Evolutionary conservation across 2,888 invertebrate species (phyloP), one percentile per base, ranked within the genome.

Genomic region (Prenolepis imparis): DNA sequence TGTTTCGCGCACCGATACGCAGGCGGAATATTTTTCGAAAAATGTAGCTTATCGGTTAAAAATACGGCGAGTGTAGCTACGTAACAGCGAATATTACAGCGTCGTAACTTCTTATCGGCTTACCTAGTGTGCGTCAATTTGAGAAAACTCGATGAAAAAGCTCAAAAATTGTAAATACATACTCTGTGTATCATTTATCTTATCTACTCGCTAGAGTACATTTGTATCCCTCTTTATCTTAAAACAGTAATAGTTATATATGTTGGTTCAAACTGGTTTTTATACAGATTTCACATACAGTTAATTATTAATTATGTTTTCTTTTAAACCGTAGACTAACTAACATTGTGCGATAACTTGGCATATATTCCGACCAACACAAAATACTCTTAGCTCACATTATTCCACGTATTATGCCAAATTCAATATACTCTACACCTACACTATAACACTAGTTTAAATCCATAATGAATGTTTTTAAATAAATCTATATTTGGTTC

Each of bases 221-320:
- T 28, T 63, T 63, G 36, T 36, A 48, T 5, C 1, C 39, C 66
- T 61, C 68, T 59, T 68, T 9, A 32, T 68, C 61, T 12, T 21
- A 18, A 32, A 59, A 61, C 12, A 8, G 24, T 36, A 78, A 70
- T 61, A 61, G 18, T 61, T 59, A 68, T 3, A 15, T 44, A 36
- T n/a, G 39, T 66, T 41, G 55, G 21, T 48, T 68, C 32, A 32
- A 59, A 59, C 28, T 21, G 15, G 12, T 55, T 75, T 52, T 28
- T 3, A 28, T 12, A 32, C 59, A 44, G 32, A 59, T 59, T 78
- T 68, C 21, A 15, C 41, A 28, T 11, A 21, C 32, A 21, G 1
- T 44, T 78, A 66, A 78, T 78, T 61, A 59, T 61, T 70, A 80
- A 80, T 80, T 70, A 61, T 59, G 61, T 80, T 36, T 44, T 78